A percentile compares a stretch with the other conserved stretches of the same genome.
These are phyloP conservation scores for Ceriagrion tenellum DNA, from an alignment of 2,888 invertebrate species.

Conservation along the genomic window DNA sequence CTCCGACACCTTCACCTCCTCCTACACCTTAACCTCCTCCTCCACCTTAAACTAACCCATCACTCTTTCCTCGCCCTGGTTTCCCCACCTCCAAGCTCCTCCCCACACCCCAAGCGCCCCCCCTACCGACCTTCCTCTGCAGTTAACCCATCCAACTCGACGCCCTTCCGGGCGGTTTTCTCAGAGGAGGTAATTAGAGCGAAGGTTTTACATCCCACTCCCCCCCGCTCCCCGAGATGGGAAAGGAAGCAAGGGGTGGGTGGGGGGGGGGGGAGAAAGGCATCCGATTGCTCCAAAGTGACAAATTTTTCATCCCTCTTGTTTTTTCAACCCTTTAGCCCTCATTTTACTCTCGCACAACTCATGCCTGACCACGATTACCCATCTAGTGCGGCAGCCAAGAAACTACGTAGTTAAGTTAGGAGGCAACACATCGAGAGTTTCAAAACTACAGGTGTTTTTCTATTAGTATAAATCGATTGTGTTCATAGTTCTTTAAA, in stretches of 20 bases:
- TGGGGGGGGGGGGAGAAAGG: background rate
- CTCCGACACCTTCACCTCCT: background rate
- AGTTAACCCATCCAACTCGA: background rate
- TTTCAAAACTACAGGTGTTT: too few relatives aligned
- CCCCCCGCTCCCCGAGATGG: too few relatives aligned
- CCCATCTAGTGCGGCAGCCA: too few relatives aligned
- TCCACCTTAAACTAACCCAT: background rate
- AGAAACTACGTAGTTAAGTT: too few relatives aligned
- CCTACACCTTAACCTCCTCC: too few relatives aligned
- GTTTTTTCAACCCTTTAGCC: background rate
- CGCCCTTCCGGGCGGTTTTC: background rate
- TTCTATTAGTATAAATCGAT: too few relatives aligned
- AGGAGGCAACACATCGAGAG: too few relatives aligned
- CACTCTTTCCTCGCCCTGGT: background rate
- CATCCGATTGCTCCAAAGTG: slow-evolving; percentile 6
- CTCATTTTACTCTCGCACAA: background rate
- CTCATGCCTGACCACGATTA: background rate
- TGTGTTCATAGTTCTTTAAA: too few relatives aligned
- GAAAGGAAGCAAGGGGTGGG: too few relatives aligned
- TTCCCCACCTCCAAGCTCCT: background rate
- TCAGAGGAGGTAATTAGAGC: slow-evolving; percentile 26
- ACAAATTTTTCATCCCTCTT: background rate
- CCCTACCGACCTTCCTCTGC: background rate
- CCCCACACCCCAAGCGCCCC: background rate
- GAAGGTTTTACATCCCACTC: background rate